phyloP scores from a whole-genome alignment of 2,888 invertebrate species.

The Hybos culiciformis region DNA sequence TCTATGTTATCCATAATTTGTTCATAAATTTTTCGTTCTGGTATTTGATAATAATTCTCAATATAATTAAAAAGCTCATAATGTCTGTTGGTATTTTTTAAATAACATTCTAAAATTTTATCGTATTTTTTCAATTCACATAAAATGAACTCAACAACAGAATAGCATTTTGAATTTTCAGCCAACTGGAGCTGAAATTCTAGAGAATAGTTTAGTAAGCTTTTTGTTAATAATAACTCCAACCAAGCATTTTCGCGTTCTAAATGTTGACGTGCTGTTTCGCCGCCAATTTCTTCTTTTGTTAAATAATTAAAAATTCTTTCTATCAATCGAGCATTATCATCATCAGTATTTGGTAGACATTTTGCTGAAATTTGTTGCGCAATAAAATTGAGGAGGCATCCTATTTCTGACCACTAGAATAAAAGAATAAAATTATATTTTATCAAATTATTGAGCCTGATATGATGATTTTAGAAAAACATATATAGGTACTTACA shows the following conservation, averaged over 20 bases:
- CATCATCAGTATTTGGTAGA: too few relatives aligned
- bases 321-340: slow-evolving; percentile 41
- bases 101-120: slow-evolving; percentile 52
- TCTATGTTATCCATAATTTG: slow-evolving; percentile 38
- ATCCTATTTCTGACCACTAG: slow-evolving; percentile 40
- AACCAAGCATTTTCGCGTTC: slow-evolving; percentile 62
- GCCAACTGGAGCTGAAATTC: slow-evolving; percentile 47
- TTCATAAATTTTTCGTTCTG: slow-evolving; percentile 34
- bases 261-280: slow-evolving; percentile 39
- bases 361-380: slow-evolving; percentile 44
- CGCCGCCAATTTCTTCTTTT: slow-evolving; percentile 34
- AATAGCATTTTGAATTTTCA: slow-evolving; percentile 51
- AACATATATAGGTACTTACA: slow-evolving; percentile 35
- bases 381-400: slow-evolving; percentile 50
- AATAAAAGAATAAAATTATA: slow-evolving; percentile 8
- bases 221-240: slow-evolving; percentile 50
- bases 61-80: slow-evolving; percentile 47
- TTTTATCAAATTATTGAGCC: neutral
- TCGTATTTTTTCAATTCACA: slow-evolving; percentile 47
- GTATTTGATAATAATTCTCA: slow-evolving; percentile 33
- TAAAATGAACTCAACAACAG: slow-evolving; percentile 56
- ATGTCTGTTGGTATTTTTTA: slow-evolving; percentile 47
- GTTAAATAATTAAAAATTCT: slow-evolving; percentile 45
- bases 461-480: neutral
- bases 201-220: slow-evolving; percentile 43